Evolutionary conservation across 2,888 invertebrate genomes (phyloP).

Genomic region (Netelia virgata): DNA sequence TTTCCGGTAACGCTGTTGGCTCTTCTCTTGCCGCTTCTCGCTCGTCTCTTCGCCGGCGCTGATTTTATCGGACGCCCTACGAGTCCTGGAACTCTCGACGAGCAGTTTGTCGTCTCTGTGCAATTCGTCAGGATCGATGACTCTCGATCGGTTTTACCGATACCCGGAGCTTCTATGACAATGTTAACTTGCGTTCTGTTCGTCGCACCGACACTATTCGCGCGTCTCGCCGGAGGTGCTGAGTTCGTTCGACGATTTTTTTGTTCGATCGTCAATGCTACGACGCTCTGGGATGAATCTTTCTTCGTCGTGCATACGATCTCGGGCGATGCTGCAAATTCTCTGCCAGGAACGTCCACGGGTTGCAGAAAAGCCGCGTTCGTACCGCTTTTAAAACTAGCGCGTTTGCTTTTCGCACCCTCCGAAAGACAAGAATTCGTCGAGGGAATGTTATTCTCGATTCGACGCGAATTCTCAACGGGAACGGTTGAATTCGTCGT

Average conservation of each 20-base stretch:
- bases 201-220: conserved; percentile 58
- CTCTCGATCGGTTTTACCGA: conserved; percentile 33
- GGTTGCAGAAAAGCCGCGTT: conserved; percentile 79
- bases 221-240: conserved; percentile 78
- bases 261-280: conserved; percentile 24
- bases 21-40: conserved; percentile 78
- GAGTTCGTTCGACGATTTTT: conserved; percentile 76
- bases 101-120: conserved; percentile 18
- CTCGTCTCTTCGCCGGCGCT: conserved; percentile 78
- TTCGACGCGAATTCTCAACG: neutral
- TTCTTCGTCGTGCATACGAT: conserved; percentile 44
- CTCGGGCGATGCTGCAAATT: conserved; percentile 29
- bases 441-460: conserved; percentile 23
- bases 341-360: conserved; percentile 60
- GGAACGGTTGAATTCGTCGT: neutral
- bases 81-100: conserved; percentile 27
- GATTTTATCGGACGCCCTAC: conserved; percentile 73
- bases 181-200: conserved; percentile 77
- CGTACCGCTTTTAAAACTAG: conserved; percentile 77
- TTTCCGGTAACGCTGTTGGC: conserved; percentile 70
- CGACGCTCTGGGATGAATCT: conserved; percentile 16
- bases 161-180: conserved; percentile 76
- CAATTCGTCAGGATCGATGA: conserved; percentile 12
- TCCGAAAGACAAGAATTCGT: conserved; percentile 59
- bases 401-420: conserved; percentile 75